phyloP scores from a whole-genome alignment of 2,888 invertebrate species.

The Nomada flava region DNA sequence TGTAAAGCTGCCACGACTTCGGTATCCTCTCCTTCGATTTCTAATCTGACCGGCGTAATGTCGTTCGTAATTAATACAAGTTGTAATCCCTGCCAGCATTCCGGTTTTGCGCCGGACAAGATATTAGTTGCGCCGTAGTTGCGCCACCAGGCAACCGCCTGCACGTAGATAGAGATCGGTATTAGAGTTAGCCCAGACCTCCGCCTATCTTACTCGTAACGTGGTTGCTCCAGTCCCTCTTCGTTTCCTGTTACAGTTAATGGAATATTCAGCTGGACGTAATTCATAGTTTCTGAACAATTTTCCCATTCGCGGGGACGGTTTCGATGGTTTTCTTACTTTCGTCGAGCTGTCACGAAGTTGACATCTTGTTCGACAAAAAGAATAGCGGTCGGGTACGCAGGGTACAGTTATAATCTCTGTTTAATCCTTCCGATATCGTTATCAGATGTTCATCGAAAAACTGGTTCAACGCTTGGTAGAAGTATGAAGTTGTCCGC shows the following conservation, averaged over 20 bases:
- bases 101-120: conserved; percentile 83
- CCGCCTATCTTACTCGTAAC: conserved; percentile 54
- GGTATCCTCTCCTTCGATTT: conserved; percentile 79
- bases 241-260: conserved; percentile 82
- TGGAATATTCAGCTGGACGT: conserved; percentile 81
- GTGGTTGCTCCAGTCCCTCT: conserved; percentile 55
- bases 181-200: conserved; percentile 75
- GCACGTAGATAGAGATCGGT: conserved; percentile 80
- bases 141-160: conserved; percentile 70
- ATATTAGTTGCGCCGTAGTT: conserved; percentile 81
- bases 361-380: conserved; percentile 4
- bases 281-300: conserved; percentile 79
- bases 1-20: conserved; percentile 62
- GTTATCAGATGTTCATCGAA: too few relatives aligned
- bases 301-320: conserved; percentile 69
- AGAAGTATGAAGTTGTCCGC: too few relatives aligned
- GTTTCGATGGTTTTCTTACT: conserved; percentile 3
- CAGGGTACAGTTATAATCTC: neutral
- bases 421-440: neutral
- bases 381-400: too few relatives aligned
- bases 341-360: neutral
- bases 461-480: too few relatives aligned
- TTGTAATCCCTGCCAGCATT: conserved; percentile 81
- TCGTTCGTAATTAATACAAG: conserved; percentile 84
- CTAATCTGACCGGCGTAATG: conserved; percentile 82